Evolutionary conservation across 92 coral and sea anemone species (phyloP).

Genomic region (Virgularia gustaviana): DNA sequence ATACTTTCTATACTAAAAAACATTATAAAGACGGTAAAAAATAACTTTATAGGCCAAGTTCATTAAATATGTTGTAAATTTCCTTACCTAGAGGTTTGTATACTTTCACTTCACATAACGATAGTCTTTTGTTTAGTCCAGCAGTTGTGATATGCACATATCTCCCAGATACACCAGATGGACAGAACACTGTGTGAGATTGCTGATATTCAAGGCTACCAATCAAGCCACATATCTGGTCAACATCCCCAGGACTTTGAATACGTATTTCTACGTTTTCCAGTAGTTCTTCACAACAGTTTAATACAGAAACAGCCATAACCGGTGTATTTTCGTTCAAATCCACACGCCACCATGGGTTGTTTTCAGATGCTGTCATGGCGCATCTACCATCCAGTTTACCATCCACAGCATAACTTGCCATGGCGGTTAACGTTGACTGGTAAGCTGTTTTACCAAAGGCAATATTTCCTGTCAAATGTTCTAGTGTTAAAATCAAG

Average conservation of each 20-base stretch:
- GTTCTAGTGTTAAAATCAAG: background rate
- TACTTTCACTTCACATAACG: constrained; percentile 23
- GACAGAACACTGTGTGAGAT: background rate
- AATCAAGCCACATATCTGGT: constrained; percentile 5
- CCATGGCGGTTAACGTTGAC: constrained; percentile 1
- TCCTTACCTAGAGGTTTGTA: constrained; percentile 23
- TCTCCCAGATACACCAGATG: constrained; percentile 11
- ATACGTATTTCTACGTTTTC: constrained; percentile 8
- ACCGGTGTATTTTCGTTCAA: background rate
- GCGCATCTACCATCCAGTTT: constrained; percentile 12
- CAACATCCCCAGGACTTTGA: background rate
- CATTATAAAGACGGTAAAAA: too few species aligned
- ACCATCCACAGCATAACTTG: constrained; percentile 24
- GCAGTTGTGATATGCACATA: constrained; percentile 14
- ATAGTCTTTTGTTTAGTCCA: constrained; percentile 5
- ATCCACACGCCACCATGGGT: constrained; percentile 39
- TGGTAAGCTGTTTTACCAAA: constrained; percentile 19
- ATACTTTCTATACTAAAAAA: too few species aligned
- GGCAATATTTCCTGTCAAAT: constrained; percentile 24
- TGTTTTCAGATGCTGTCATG: constrained; percentile 10
- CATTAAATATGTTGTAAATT: too few species aligned
- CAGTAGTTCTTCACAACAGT: constrained; percentile 21
- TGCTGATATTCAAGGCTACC: background rate
- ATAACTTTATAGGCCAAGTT: too few species aligned
- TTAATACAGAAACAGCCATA: constrained; percentile 16